These are phyloP conservation scores for Dasyornis broadbenti DNA, from an alignment of 2,113 vertebrate genomes.

Conservation along the genomic window DNA sequence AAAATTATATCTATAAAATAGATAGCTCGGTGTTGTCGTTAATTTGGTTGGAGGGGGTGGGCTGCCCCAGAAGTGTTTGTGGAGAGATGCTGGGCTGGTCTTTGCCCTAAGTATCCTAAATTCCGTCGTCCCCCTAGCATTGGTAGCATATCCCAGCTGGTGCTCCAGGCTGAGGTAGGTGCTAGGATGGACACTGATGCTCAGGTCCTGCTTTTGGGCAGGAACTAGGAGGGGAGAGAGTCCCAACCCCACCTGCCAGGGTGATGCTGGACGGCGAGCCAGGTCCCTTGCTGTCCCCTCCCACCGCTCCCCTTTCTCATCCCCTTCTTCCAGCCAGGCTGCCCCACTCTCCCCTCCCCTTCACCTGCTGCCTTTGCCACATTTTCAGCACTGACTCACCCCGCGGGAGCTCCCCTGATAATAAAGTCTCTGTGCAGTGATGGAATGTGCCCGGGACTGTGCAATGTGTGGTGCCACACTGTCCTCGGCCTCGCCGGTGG, in stretches of 20 bases:
- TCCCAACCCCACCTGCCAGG: fast-evolving
- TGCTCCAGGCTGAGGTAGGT: background rate
- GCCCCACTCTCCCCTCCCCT: fast-evolving
- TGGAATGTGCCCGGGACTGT: fast-evolving
- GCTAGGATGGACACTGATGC: fast-evolving
- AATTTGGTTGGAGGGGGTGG: background rate
- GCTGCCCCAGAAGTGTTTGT: background rate
- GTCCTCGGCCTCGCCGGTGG: background rate
- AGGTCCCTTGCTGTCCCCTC: background rate
- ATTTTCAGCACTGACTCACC: fast-evolving
- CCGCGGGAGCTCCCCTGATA: fast-evolving
- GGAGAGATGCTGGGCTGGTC: background rate
- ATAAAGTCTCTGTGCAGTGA: fast-evolving
- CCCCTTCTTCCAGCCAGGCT: background rate
- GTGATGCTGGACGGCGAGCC: background rate
- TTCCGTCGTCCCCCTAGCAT: background rate
- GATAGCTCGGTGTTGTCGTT: fast-evolving
- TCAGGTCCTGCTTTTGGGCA: background rate
- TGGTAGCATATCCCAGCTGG: background rate
- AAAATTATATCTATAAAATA: background rate
- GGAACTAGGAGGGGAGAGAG: background rate
- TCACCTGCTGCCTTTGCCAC: background rate
- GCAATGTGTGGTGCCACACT: fast-evolving
- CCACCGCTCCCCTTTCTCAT: background rate
- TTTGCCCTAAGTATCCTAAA: background rate